These are phyloP conservation scores for Eledona agricola DNA, from an alignment of 2,888 invertebrate species.

Conservation along the genomic window DNA sequence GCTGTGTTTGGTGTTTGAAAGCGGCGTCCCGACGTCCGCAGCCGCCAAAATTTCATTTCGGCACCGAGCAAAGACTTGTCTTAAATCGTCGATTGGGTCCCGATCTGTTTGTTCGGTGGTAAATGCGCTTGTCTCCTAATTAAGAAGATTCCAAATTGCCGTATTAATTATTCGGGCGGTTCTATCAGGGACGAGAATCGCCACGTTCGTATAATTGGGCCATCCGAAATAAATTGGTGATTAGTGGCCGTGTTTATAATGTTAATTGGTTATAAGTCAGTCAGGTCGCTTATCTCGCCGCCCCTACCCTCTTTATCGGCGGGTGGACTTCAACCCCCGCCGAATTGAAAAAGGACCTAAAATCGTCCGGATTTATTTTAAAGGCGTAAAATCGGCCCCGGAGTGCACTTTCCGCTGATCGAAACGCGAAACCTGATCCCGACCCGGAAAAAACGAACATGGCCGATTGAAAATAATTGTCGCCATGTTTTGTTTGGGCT, in stretches of 20 bases:
- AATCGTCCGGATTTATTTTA: conserved; percentile 57
- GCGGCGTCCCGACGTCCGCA: conserved; percentile 9
- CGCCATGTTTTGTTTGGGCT: conserved; percentile 57
- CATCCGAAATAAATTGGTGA: conserved; percentile 43
- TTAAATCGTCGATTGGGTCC: neutral
- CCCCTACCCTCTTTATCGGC: conserved; percentile 6
- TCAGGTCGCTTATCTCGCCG: conserved; percentile 24
- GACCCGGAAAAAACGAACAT: conserved; percentile 50
- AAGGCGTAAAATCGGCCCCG: conserved; percentile 55
- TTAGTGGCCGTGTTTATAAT: conserved; percentile 42
- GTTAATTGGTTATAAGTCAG: conserved; percentile 45
- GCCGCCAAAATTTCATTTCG: conserved; percentile 2
- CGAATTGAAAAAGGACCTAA: conserved; percentile 56
- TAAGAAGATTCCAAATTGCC: conserved; percentile 54
- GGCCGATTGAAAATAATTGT: conserved; percentile 63
- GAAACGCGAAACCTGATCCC: conserved; percentile 53
- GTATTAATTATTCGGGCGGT: conserved; percentile 51
- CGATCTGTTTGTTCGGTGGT: conserved; percentile 12
- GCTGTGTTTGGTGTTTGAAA: conserved; percentile 57
- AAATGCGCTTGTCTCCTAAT: conserved; percentile 49
- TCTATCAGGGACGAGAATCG: conserved; percentile 42
- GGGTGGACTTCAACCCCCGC: conserved; percentile 10
- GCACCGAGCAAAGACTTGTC: neutral
- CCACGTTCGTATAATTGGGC: conserved; percentile 48
- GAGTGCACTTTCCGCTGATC: conserved; percentile 55